A percentile compares a stretch with the other conserved stretches of the same genome.
These are phyloP conservation scores for Willisornis vidua DNA, from an alignment of 2,113 vertebrate genomes.

Conservation along the genomic window DNA sequence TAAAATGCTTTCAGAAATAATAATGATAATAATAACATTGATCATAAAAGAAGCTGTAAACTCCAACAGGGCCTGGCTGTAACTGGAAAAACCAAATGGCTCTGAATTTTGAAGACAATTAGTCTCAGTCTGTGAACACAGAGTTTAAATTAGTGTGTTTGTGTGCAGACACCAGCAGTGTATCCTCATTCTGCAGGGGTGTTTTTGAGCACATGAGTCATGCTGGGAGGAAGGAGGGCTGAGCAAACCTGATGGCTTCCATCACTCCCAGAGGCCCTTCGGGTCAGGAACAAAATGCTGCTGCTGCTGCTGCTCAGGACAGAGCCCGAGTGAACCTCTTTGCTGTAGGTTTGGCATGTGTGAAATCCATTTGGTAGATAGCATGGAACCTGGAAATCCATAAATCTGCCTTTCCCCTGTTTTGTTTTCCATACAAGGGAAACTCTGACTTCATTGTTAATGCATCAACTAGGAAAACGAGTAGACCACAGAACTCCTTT, in stretches of 20 bases:
- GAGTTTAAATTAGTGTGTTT: not conserved
- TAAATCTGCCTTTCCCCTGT: not conserved
- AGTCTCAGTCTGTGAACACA: not conserved
- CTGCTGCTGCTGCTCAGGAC: not conserved
- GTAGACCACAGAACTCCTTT: conserved; percentile 14
- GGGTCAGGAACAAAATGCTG: not conserved
- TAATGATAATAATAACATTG: not conserved
- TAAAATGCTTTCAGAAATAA: not conserved
- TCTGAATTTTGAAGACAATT: not conserved
- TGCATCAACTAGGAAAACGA: conserved; percentile 17
- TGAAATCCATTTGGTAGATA: not conserved
- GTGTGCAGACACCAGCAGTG: conserved; percentile 30
- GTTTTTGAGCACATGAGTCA: not conserved
- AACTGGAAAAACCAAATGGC: not conserved
- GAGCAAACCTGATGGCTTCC: conserved; percentile 37
- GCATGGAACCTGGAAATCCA: not conserved
- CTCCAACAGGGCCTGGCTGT: not conserved
- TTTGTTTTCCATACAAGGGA: not conserved
- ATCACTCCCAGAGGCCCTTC: not conserved
- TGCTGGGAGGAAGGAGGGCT: not conserved
- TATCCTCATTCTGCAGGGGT: not conserved
- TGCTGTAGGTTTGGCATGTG: not conserved
- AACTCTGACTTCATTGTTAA: conserved; percentile 37
- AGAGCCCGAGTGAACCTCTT: not conserved
- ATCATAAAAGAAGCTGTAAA: not conserved